phyloP scores from a whole-genome alignment of 2,797 vertebrate species.

The Podarcis lilfordi region DNA sequence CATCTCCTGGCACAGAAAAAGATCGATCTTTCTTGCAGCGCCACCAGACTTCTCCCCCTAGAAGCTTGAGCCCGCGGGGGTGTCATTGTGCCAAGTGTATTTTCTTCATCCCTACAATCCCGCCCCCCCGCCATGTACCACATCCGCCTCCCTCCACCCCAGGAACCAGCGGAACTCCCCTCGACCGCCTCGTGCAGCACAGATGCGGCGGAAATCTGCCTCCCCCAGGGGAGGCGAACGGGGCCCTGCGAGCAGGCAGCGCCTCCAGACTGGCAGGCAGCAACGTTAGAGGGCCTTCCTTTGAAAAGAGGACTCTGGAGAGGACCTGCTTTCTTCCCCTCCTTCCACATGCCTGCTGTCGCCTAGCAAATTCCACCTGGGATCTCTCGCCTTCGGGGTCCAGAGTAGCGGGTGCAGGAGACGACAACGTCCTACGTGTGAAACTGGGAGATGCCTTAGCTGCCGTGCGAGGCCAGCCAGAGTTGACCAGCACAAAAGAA shows the following conservation, averaged over 20 bases:
- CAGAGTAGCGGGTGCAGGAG: background rate
- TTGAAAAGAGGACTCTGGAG: background rate
- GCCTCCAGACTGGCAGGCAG: background rate
- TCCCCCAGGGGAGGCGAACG: too few relatives aligned
- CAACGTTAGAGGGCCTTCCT: background rate
- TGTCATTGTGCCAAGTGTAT: background rate
- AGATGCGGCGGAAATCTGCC: too few relatives aligned
- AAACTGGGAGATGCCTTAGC: too few relatives aligned
- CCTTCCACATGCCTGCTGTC: background rate
- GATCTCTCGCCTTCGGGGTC: background rate
- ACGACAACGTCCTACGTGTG: accelerated
- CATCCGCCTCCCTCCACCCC: background rate
- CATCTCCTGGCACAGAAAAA: background rate
- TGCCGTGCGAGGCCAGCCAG: background rate
- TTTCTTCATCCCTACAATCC: background rate
- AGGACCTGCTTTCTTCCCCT: background rate
- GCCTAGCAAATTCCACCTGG: background rate
- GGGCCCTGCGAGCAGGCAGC: too few relatives aligned
- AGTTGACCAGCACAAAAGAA: background rate
- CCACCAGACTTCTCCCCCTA: background rate
- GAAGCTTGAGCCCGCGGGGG: background rate
- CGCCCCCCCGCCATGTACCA: background rate
- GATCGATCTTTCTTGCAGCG: background rate
- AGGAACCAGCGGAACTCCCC: background rate
- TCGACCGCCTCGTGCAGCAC: too few relatives aligned